Conservation (phyloP, 2,888 invertebrate species). For the Eledona agricola region DNA sequence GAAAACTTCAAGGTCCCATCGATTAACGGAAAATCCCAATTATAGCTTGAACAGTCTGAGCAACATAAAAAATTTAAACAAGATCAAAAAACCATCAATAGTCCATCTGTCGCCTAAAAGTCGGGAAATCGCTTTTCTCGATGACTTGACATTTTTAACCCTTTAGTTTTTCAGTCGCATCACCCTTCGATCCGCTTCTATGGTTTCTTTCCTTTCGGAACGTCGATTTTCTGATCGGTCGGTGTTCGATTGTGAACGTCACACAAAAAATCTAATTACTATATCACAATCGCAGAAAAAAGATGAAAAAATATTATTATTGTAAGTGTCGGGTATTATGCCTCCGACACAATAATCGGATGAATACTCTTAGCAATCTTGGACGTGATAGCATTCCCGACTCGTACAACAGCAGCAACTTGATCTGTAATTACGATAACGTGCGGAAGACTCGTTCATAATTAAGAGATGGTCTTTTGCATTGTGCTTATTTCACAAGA, state of each 20-base stretch:
- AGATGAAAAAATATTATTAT: constrained; percentile 20
- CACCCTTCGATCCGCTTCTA: constrained; percentile 18
- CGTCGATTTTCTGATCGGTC: constrained; percentile 2
- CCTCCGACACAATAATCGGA: constrained; percentile 23
- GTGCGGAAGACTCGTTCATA: constrained; percentile 7
- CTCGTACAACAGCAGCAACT: constrained; percentile 18
- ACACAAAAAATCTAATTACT: constrained; percentile 27
- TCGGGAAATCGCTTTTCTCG: constrained; percentile 23
- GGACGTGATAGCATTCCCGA: constrained; percentile 29
- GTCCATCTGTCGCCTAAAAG: constrained; percentile 20
- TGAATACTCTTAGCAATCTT: constrained; percentile 26
- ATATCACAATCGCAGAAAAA: constrained; percentile 26
- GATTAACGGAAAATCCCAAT: constrained; percentile 42
- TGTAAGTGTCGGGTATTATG: too few relatives aligned
- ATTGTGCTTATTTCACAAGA: constrained; percentile 2
- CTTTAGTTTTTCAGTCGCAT: constrained; percentile 18
- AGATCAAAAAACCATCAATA: constrained; percentile 32
- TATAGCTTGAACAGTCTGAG: constrained; percentile 11
- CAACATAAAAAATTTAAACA: constrained; percentile 18
- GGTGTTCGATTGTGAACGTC: too few relatives aligned
- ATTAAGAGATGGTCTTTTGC: constrained; percentile 20
- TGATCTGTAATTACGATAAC: constrained; percentile 29
- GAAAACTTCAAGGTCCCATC: constrained; percentile 42
- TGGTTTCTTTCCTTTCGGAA: constrained; percentile 17
- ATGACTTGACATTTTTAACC: constrained; percentile 33